A percentile compares a stretch with the other conserved stretches of the same genome.
Evolutionary conservation across 1,140 invertebrate species (phyloP).

Genomic region (Hypsibius dujardini): DNA sequence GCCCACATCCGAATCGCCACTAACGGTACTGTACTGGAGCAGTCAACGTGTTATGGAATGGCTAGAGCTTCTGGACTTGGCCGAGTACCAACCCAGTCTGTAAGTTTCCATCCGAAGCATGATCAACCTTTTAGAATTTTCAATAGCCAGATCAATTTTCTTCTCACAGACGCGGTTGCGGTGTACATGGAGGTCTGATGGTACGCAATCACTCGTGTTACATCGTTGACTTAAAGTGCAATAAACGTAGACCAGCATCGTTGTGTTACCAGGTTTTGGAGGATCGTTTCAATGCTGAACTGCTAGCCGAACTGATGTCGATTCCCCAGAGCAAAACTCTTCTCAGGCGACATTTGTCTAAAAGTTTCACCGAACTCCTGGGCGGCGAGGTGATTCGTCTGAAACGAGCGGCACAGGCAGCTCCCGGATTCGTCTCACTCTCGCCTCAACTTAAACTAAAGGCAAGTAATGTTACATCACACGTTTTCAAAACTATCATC

Average conservation of each 20-base stretch:
- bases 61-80: slow-evolving; percentile 81
- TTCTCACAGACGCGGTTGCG: slow-evolving; percentile 31
- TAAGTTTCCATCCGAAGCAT: slow-evolving; percentile 36
- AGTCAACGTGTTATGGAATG: slow-evolving; percentile 91
- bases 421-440: slow-evolving; percentile 61
- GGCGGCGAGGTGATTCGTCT: slow-evolving; percentile 70
- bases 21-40: slow-evolving; percentile 41
- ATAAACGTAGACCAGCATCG: slow-evolving; percentile 12
- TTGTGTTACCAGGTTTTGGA: slow-evolving; percentile 50
- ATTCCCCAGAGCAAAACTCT: slow-evolving; percentile 86
- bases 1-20: neutral
- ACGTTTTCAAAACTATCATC: too few relatives aligned
- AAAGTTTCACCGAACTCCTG: slow-evolving; percentile 69
- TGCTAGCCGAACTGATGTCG: slow-evolving; percentile 74
- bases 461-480: slow-evolving; percentile 36
- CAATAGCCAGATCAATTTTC: slow-evolving; percentile 15
- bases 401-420: slow-evolving; percentile 69
- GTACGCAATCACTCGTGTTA: slow-evolving; percentile 23
- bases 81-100: slow-evolving; percentile 90
- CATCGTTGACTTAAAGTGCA: neutral
- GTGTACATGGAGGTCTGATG: slow-evolving; percentile 78
- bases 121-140: slow-evolving; percentile 16
- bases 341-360: slow-evolving; percentile 74
- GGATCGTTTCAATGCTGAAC: slow-evolving; percentile 74
- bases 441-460: slow-evolving; percentile 76